phyloP scores from a whole-genome alignment of 2,888 invertebrate species.

The Sisyra nigra region DNA sequence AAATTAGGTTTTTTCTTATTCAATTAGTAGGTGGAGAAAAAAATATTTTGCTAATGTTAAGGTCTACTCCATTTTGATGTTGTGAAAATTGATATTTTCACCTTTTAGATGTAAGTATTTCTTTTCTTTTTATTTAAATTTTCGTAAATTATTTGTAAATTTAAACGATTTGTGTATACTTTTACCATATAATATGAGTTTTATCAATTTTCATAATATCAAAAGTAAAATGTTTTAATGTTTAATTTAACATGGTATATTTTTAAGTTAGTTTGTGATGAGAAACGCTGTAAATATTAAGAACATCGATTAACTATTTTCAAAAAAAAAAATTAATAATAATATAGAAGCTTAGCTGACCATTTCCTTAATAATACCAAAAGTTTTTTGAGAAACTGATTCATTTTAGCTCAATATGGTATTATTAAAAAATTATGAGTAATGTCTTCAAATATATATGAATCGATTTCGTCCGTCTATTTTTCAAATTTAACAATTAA shows the following conservation, averaged over 20 bases:
- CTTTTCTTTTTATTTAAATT: neutral
- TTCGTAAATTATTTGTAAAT: neutral
- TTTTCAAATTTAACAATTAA: neutral
- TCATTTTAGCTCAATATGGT: too few species aligned
- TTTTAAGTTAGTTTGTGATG: slow-evolving; percentile 2
- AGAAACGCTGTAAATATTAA: slow-evolving; percentile 6
- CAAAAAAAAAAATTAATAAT: too few species aligned
- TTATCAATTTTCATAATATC: neutral
- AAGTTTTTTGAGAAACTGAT: too few species aligned
- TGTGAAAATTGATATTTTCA: neutral
- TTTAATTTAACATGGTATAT: neutral
- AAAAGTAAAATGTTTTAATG: neutral
- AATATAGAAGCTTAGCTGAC: too few species aligned
- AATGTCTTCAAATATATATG: slow-evolving; percentile 1
- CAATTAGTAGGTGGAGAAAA: neutral
- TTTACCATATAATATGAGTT: neutral
- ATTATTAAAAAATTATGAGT: neutral
- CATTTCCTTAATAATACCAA: too few species aligned
- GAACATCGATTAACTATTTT: slow-evolving; percentile 4
- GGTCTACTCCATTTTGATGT: neutral
- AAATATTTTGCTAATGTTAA: neutral
- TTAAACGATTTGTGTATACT: neutral
- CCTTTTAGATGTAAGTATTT: too few species aligned
- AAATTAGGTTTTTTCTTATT: neutral
- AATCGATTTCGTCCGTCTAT: slow-evolving; percentile 3